phyloP scores from a whole-genome alignment of 2,888 invertebrate genomes.

The Aromia moschata region DNA sequence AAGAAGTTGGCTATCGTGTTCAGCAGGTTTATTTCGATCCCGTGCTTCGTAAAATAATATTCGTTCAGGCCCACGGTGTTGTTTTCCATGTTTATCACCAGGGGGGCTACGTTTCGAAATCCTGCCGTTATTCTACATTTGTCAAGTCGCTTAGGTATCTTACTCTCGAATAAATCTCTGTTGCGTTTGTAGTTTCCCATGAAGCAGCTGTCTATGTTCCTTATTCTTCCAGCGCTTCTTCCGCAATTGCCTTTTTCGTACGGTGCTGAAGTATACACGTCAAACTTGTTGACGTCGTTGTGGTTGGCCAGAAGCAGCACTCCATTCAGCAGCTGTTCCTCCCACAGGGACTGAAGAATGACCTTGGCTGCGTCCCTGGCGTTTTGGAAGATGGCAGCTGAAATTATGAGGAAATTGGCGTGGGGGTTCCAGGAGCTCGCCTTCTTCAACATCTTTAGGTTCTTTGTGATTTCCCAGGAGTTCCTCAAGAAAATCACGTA shows the following conservation, averaged over 20 bases:
- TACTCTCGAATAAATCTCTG: background rate
- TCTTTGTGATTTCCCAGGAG: background rate
- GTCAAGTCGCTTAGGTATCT: constrained; percentile 2
- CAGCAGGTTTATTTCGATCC: constrained; percentile 15
- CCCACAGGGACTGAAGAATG: constrained; percentile 8
- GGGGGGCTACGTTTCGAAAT: background rate
- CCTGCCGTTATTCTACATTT: constrained; percentile 8
- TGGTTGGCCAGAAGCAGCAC: background rate
- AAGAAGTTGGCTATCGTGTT: constrained; percentile 5
- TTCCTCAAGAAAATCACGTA: constrained; percentile 9
- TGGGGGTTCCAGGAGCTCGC: constrained; percentile 6
- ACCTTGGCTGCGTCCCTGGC: background rate
- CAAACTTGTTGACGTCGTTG: background rate
- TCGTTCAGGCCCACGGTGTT: constrained; percentile 1
- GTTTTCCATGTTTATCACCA: background rate
- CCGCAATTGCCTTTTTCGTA: constrained; percentile 11
- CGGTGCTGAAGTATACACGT: constrained; percentile 1
- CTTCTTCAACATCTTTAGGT: constrained; percentile 3
- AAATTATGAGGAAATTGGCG: constrained; percentile 6
- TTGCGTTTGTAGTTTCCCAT: background rate
- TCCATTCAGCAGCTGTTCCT: background rate
- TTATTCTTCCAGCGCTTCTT: background rate
- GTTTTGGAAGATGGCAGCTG: background rate
- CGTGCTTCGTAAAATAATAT: constrained; percentile 1
- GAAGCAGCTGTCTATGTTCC: background rate